phyloP scores from a whole-genome alignment of 2,888 invertebrate species.

The Dryomyza anilis region DNA sequence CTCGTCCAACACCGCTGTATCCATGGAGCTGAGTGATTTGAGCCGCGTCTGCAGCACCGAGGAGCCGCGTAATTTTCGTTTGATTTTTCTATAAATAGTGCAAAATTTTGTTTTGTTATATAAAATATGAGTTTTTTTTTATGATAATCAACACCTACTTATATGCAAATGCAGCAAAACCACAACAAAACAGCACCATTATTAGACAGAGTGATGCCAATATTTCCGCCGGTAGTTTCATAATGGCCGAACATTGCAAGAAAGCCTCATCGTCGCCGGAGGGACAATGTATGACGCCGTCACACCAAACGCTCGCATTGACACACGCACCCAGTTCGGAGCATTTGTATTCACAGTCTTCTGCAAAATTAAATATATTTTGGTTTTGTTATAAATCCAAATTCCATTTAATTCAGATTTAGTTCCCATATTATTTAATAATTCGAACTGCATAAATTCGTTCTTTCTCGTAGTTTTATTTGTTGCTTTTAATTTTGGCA shows the following conservation, averaged over 20 bases:
- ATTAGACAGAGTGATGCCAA: slow-evolving; percentile 66
- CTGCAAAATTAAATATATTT: slow-evolving; percentile 60
- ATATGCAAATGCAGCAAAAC: slow-evolving; percentile 62
- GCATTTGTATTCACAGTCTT: slow-evolving; percentile 78
- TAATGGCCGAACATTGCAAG: slow-evolving; percentile 77
- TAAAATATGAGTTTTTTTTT: too few species aligned
- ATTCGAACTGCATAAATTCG: too few species aligned
- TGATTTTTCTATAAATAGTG: slow-evolving; percentile 62
- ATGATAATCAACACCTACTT: too few species aligned
- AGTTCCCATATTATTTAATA: too few species aligned
- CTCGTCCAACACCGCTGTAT: slow-evolving; percentile 83
- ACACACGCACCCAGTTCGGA: slow-evolving; percentile 83
- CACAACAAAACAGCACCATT: slow-evolving; percentile 61
- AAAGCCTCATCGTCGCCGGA: slow-evolving; percentile 81
- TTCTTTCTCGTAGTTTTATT: too few species aligned
- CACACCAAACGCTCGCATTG: slow-evolving; percentile 79
- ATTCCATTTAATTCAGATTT: too few species aligned
- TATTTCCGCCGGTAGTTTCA: slow-evolving; percentile 78
- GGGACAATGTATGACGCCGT: slow-evolving; percentile 78
- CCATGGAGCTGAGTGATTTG: slow-evolving; percentile 74
- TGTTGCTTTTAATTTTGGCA: too few species aligned
- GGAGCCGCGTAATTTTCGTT: slow-evolving; percentile 71
- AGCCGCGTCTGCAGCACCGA: slow-evolving; percentile 80
- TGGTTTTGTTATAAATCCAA: too few species aligned
- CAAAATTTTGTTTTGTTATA: too few species aligned